Percentiles rank a stretch among this genome's conserved stretches.
Conservation (phyloP, 1,140 invertebrate species). For the Leguminivora glycinivorella region DNA sequence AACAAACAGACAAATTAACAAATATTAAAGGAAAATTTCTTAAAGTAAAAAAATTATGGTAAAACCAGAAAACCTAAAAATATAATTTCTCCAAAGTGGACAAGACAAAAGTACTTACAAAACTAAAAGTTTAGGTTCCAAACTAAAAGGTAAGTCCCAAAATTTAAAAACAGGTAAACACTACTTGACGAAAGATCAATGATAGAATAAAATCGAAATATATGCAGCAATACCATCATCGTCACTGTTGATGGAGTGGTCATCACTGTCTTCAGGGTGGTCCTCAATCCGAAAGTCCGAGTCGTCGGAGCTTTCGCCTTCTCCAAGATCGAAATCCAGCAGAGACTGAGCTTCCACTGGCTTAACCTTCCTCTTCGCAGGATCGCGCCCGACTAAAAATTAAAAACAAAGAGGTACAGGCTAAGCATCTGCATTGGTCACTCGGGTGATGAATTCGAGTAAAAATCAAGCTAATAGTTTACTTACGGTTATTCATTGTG, state of each 20-base stretch:
- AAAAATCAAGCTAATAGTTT: neutral
- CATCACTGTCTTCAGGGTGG: conserved; percentile 88
- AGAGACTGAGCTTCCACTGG: conserved; percentile 88
- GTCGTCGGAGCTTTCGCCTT: conserved; percentile 96
- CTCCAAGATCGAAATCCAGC: conserved; percentile 91
- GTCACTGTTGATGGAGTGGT: conserved; percentile 80
- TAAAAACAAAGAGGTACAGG: conserved; percentile 24
- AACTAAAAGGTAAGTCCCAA: no score
- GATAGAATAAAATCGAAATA: no score
- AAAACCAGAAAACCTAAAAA: no score
- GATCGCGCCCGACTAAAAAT: conserved; percentile 88
- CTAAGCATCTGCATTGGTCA: neutral
- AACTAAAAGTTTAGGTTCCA: no score
- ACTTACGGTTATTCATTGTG: conserved; percentile 62
- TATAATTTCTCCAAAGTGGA: no score
- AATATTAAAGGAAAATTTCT: no score
- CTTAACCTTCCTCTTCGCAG: conserved; percentile 92
- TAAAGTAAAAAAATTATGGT: no score
- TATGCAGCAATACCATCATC: conserved; percentile 71
- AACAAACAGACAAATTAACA: no score
- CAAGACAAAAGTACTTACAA: no score
- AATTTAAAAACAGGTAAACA: no score
- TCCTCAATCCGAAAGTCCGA: conserved; percentile 96
- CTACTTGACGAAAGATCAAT: no score
- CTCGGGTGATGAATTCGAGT: neutral